A percentile compares a stretch with the other conserved stretches of the same genome.
Evolutionary conservation across 2,797 vertebrate species (phyloP).

Genomic region (Lutra lutra): DNA sequence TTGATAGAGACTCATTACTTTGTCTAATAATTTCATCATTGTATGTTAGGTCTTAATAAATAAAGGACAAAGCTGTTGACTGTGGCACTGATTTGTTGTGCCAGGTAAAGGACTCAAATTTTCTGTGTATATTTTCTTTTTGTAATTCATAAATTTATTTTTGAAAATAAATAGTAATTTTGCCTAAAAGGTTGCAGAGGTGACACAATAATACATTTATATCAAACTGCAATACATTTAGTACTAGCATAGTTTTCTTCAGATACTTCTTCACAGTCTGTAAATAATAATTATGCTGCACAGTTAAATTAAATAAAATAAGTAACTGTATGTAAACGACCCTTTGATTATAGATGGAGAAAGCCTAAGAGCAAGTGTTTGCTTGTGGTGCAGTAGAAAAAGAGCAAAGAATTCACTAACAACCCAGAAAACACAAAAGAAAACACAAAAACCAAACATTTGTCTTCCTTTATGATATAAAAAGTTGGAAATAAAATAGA

Average conservation of each 20-base stretch:
- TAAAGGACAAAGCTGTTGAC: slow-evolving; percentile 87
- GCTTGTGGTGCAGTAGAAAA: background rate
- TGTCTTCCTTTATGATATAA: slow-evolving; percentile 51
- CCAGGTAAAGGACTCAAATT: slow-evolving; percentile 83
- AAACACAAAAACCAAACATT: slow-evolving; percentile 54
- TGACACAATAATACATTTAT: slow-evolving; percentile 77
- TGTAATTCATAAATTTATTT: slow-evolving; percentile 84
- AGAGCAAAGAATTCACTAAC: slow-evolving; percentile 61
- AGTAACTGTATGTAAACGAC: slow-evolving; percentile 62
- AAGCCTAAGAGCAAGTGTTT: slow-evolving; percentile 52
- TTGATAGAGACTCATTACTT: slow-evolving; percentile 88
- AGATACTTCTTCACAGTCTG: slow-evolving; percentile 70
- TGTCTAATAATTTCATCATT: slow-evolving; percentile 86
- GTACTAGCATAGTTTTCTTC: slow-evolving; percentile 58
- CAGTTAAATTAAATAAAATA: slow-evolving; percentile 74
- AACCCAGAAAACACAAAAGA: too few relatives aligned
- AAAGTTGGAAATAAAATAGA: slow-evolving; percentile 75
- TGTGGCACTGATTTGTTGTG: slow-evolving; percentile 85
- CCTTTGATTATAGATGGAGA: slow-evolving; percentile 71
- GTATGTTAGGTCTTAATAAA: slow-evolving; percentile 84
- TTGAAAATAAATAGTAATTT: slow-evolving; percentile 89
- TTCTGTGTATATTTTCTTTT: slow-evolving; percentile 81
- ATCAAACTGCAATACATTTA: slow-evolving; percentile 65
- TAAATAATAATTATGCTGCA: slow-evolving; percentile 77
- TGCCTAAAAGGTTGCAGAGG: slow-evolving; percentile 81